phyloP scores from a whole-genome alignment of 2,888 invertebrate species.

The Campoplex nolae region DNA sequence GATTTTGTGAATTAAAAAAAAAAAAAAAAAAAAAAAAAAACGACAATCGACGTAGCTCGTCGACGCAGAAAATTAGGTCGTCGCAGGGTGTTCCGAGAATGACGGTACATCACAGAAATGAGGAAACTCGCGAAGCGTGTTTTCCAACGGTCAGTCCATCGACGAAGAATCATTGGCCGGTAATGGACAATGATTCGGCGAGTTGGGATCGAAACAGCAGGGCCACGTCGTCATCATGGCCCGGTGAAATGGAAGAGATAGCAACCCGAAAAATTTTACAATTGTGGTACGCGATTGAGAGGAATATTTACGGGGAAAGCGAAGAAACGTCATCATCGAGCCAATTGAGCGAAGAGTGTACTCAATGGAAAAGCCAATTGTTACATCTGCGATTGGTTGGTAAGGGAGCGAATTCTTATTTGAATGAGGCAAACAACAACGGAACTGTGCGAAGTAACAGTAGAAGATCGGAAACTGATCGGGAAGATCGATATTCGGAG shows the following conservation, averaged over 20 bases:
- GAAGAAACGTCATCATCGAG: conserved; percentile 47
- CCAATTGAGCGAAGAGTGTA: conserved; percentile 77
- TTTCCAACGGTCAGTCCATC: conserved; percentile 55
- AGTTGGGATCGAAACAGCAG: conserved; percentile 74
- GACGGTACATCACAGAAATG: conserved; percentile 66
- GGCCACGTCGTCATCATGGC: conserved; percentile 76
- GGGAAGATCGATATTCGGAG: conserved; percentile 45
- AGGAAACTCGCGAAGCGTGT: conserved; percentile 49
- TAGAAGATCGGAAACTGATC: conserved; percentile 24
- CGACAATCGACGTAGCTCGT: conserved; percentile 19
- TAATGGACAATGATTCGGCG: conserved; percentile 70
- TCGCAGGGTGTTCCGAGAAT: conserved; percentile 49
- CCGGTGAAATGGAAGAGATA: conserved; percentile 78
- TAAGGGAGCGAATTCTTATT: conserved; percentile 48
- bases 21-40: not conserved
- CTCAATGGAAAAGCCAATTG: conserved; percentile 80
- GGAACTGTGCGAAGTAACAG: conserved; percentile 30
- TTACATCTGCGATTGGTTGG: conserved; percentile 79
- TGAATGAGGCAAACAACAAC: not conserved
- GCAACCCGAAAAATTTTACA: conserved; percentile 77
- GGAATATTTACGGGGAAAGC: conserved; percentile 77
- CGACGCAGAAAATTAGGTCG: conserved; percentile 34
- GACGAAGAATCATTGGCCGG: conserved; percentile 65
- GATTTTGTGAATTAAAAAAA: not conserved
- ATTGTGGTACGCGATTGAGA: conserved; percentile 79